phyloP scores from a whole-genome alignment of 1,140 invertebrate species.

The Eumaeus atala region DNA sequence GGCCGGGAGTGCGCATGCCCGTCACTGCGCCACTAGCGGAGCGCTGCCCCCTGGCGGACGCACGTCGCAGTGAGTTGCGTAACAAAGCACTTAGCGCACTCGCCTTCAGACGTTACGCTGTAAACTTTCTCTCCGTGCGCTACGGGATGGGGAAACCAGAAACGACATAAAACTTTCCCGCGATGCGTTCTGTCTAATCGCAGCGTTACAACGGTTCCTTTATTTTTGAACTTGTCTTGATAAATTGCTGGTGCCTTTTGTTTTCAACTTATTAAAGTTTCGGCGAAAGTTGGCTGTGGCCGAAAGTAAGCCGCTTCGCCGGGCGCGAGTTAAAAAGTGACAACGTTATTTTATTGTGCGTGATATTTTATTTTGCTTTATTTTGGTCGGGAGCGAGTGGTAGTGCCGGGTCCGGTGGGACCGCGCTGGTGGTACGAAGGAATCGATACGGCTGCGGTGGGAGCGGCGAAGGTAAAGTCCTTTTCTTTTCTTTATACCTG shows the following conservation, averaged over 20 bases:
- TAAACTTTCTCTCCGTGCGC: slow-evolving; percentile 57
- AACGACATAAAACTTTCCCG: slow-evolving; percentile 60
- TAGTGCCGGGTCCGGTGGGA: slow-evolving; percentile 42
- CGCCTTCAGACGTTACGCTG: slow-evolving; percentile 50
- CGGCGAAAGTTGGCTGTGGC: slow-evolving; percentile 33
- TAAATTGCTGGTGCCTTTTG: slow-evolving; percentile 17
- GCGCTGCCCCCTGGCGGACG: slow-evolving; percentile 64
- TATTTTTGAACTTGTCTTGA: background rate
- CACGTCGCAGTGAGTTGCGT: slow-evolving; percentile 64
- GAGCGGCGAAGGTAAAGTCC: slow-evolving; percentile 63
- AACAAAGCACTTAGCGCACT: slow-evolving; percentile 70
- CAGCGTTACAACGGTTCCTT: slow-evolving; percentile 8
- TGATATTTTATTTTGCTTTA: slow-evolving; percentile 61
- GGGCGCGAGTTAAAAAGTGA: slow-evolving; percentile 41
- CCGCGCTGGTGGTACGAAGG: slow-evolving; percentile 53
- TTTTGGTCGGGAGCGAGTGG: slow-evolving; percentile 49
- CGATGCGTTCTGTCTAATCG: slow-evolving; percentile 33
- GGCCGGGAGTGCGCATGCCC: slow-evolving; percentile 57
- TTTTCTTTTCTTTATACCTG: slow-evolving; percentile 17
- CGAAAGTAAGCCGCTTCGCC: slow-evolving; percentile 45
- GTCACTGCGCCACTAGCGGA: slow-evolving; percentile 64
- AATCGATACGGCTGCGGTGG: slow-evolving; percentile 66
- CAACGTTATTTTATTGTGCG: slow-evolving; percentile 42
- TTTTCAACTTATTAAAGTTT: slow-evolving; percentile 47
- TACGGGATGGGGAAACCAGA: slow-evolving; percentile 51